phyloP scores from a whole-genome alignment of 2,113 vertebrate species.

The Bothrops jararaca region DNA sequence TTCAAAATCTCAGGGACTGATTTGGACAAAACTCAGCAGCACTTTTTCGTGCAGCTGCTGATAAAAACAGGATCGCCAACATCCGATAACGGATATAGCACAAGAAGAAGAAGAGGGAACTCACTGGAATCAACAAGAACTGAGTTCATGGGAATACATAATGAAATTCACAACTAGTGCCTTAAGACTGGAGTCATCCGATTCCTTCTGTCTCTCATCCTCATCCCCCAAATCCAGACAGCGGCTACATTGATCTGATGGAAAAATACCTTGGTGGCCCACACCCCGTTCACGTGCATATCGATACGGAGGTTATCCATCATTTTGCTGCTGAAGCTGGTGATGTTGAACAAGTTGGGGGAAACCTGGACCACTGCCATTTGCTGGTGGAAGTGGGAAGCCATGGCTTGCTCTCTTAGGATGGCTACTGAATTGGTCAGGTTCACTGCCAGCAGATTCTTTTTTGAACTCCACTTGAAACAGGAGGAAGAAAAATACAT shows the following conservation, averaged over 20 bases:
- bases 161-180: too few relatives aligned
- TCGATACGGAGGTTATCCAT: constrained; percentile 78
- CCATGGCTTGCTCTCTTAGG: constrained; percentile 86
- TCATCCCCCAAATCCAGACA: accelerated
- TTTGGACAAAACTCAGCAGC: too few relatives aligned
- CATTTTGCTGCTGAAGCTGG: constrained; percentile 70
- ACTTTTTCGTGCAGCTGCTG: too few relatives aligned
- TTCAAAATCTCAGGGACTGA: too few relatives aligned
- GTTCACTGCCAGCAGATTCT: constrained; percentile 85
- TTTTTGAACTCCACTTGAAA: constrained; percentile 86
- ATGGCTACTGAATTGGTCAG: constrained; percentile 78
- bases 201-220: neutral
- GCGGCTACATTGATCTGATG: accelerated
- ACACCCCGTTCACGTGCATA: constrained; percentile 83
- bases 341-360: constrained; percentile 81
- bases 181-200: too few relatives aligned
- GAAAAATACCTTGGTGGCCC: constrained; percentile 79
- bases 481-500: neutral
- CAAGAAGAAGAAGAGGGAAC: too few relatives aligned
- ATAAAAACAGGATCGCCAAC: too few relatives aligned
- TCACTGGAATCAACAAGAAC: too few relatives aligned
- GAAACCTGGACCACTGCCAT: constrained; percentile 87
- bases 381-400: constrained; percentile 85
- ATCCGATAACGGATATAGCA: too few relatives aligned
- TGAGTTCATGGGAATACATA: too few relatives aligned